Conservation (phyloP, 2,113 vertebrate genomes). For the Drymodes brunneopygia region DNA sequence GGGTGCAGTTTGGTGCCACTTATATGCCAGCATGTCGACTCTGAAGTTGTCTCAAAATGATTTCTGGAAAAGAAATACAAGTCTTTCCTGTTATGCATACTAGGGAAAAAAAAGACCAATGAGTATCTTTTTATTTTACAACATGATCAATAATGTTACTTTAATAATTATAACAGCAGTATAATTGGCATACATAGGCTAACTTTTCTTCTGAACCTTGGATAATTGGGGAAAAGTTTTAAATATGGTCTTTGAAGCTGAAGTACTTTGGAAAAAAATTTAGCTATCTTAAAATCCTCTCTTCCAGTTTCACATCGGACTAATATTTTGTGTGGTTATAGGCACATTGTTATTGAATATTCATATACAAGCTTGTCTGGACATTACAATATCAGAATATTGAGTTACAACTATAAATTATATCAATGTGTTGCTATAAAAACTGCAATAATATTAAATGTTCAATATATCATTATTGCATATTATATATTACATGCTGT, state of each 20-base stretch:
- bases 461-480: neutral
- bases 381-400: neutral
- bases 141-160: neutral
- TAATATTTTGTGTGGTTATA: neutral
- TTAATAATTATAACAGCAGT: neutral
- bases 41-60: neutral
- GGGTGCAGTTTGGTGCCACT: neutral
- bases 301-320: neutral
- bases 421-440: neutral
- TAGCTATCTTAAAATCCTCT: neutral
- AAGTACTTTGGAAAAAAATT: neutral
- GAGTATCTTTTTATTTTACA: fast-evolving
- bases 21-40: fast-evolving
- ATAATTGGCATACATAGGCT: neutral
- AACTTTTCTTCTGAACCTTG: neutral
- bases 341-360: neutral
- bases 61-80: neutral
- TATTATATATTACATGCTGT: neutral
- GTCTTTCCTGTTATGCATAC: neutral
- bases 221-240: neutral
- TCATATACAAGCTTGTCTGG: neutral
- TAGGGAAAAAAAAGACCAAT: fast-evolving
- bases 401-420: neutral
- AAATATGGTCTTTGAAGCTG: neutral
- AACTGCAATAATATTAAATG: neutral